These are phyloP conservation scores for Apodemia hepburni DNA, from an alignment of 2,888 invertebrate genomes.

Conservation along the genomic window DNA sequence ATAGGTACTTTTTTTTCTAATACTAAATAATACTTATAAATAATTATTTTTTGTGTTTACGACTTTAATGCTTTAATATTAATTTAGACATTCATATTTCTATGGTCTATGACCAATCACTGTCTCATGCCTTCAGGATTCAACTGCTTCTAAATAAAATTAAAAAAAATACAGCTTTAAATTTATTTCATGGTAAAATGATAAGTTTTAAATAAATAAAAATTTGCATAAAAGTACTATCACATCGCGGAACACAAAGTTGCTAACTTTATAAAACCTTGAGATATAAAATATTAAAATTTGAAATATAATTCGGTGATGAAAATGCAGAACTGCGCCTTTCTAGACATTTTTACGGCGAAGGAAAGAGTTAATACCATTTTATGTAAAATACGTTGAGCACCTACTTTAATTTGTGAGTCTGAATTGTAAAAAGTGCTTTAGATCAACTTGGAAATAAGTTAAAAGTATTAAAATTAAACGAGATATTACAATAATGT, in stretches of 20 bases:
- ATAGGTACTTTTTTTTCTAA: no score
- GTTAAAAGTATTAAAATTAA: neutral
- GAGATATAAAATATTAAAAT: conserved; percentile 15
- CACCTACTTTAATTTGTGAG: conserved; percentile 30
- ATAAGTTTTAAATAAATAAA: neutral
- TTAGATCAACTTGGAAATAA: neutral
- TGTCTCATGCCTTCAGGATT: no score
- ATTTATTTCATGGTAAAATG: no score
- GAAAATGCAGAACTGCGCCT: conserved; percentile 54
- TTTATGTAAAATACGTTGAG: conserved; percentile 53
- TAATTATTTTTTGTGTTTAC: no score
- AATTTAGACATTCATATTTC: no score
- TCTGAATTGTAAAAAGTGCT: conserved; percentile 15
- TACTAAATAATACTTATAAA: no score
- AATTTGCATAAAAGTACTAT: neutral
- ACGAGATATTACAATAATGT: neutral
- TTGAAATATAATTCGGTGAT: conserved; percentile 46
- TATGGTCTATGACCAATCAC: no score
- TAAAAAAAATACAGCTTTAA: no score
- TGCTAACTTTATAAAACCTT: neutral
- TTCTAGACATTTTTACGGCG: conserved; percentile 58
- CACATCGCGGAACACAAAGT: neutral
- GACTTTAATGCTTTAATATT: no score
- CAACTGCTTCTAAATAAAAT: no score
- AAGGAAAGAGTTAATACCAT: conserved; percentile 55